Conservation (phyloP, 2,797 vertebrate species). For the Mus spretus region DNA sequence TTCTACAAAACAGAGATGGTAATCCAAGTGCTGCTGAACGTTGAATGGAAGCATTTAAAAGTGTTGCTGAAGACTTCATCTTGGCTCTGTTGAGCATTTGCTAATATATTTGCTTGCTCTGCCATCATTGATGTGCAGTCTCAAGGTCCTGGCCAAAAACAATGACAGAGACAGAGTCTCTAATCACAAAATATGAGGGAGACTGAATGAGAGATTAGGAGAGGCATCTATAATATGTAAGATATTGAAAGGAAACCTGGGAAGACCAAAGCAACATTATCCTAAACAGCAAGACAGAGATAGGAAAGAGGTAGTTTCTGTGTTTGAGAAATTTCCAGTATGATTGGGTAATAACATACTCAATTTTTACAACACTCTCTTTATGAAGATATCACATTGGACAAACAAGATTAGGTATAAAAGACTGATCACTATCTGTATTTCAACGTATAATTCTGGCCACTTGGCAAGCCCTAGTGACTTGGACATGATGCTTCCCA, state of each 20-base stretch:
- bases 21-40: background rate
- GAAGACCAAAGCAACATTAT: constrained; percentile 29
- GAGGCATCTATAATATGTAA: background rate
- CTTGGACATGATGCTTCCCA: background rate
- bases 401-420: constrained; percentile 10
- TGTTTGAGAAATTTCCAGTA: background rate
- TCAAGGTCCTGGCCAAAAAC: constrained; percentile 27
- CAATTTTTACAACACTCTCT: background rate
- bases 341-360: background rate
- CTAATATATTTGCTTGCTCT: constrained; percentile 51
- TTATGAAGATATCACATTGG: background rate
- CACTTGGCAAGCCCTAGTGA: constrained; percentile 28
- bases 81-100: constrained; percentile 8
- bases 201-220: background rate
- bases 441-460: constrained; percentile 32
- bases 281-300: constrained; percentile 10
- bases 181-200: background rate
- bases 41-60: constrained; percentile 30
- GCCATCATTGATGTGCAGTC: background rate
- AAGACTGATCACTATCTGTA: background rate
- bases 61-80: constrained; percentile 9
- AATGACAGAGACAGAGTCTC: background rate
- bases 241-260: background rate
- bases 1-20: background rate
- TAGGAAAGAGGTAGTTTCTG: background rate